Evolutionary conservation across 1,140 invertebrate species (phyloP), one percentile per base, ranked within the genome.

Genomic region (Drosophila hydei): DNA sequence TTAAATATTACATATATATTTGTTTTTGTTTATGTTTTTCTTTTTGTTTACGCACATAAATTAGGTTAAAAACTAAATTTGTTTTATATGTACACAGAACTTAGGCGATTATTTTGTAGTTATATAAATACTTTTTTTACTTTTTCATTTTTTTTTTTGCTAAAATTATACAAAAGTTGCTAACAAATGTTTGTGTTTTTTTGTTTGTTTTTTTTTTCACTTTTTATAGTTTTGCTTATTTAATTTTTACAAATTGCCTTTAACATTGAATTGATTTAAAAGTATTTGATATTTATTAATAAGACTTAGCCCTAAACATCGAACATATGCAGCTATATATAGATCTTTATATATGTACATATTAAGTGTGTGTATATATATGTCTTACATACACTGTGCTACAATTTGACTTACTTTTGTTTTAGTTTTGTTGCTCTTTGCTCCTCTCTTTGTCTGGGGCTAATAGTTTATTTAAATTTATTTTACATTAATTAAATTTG

Each of bases 221-320:
- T n/a, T n/a, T n/a, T n/a, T n/a, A n/a, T 40, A 33, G 30, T 63
- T 45, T 65, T 75, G 51, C 14, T 55, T 36, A 67, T 85, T 87
- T 42, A 8, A 3, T 42, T 81, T 38, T 78, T 88, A 87, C 81
- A 87, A 88, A 89, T 89, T 83, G 75, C 84, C 78, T 70, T 87
- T 87, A 87, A 87, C 77, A 87, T 87, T 88, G 68, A 88, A 84
- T 83, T 83, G 63, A 76, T 78, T 89, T 89, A 78, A 75, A 76
- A 51, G 54, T 83, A 72, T 42, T 62, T 70, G 77, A 68, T 50
- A 19, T 72, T 68, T 83, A 40, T 88, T 54, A 45, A 50, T 89
- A 75, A 79, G 83, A 87, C 83, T 88, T 89, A 80, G 81, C 69
- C 40, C 62, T 85, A 81, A 85, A 87, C 80, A 80, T 87, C 73